A percentile compares a stretch with the other conserved stretches of the same genome.
These are phyloP conservation scores for Otocyon megalotis DNA, from an alignment of 2,113 vertebrate species.

Conservation along the genomic window DNA sequence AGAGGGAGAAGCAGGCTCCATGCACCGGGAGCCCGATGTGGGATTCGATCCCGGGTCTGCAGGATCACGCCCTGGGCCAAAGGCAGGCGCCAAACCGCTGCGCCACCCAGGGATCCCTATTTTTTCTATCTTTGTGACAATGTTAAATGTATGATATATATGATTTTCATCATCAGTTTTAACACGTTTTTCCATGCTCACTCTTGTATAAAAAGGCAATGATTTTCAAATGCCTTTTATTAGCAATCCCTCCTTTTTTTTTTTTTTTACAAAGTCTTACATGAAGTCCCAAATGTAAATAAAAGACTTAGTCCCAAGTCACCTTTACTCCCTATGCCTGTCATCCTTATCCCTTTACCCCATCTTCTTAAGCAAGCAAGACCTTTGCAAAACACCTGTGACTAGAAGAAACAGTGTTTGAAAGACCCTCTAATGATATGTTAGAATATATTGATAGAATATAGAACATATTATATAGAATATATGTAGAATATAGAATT, in stretches of 20 bases:
- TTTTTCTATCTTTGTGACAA: not conserved
- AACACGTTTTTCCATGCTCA: not conserved
- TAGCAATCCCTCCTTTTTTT: not conserved
- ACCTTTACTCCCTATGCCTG: not conserved
- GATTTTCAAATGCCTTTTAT: not conserved
- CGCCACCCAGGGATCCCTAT: too few species aligned
- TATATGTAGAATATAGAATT: too few species aligned
- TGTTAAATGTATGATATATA: not conserved
- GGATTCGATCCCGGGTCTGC: too few species aligned
- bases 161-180: not conserved
- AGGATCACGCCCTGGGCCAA: too few species aligned
- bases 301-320: not conserved
- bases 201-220: not conserved
- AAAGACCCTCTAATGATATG: not conserved
- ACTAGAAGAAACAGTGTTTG: not conserved
- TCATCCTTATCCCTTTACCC: fast-evolving
- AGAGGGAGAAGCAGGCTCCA: too few species aligned
- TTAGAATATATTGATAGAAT: not conserved
- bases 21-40: too few species aligned
- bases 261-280: not conserved
- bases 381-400: not conserved
- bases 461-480: too few species aligned
- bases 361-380: not conserved
- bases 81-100: too few species aligned
- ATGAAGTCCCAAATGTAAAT: not conserved